Evolutionary conservation across 64 coral and sea anemone genomes (phyloP), one percentile per base, ranked within the genome.

Genomic region (Catalaphyllia jardinei): DNA sequence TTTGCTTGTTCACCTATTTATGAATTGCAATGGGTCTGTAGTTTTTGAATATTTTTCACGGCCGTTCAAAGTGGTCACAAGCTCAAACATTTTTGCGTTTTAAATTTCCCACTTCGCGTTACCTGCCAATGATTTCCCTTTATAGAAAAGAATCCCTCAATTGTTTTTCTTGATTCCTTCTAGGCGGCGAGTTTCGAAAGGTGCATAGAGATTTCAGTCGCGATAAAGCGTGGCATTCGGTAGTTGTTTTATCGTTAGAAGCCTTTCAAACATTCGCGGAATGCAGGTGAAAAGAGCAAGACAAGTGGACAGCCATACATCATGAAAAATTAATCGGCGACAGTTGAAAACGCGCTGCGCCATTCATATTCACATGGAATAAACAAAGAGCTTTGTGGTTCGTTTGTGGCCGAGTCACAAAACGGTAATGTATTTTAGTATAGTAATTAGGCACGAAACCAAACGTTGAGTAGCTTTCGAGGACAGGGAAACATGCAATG

Each of bases 401-500:
- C 33, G 27, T 69, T 71, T 51, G 17, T 20, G 17, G 20, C 33
- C 10, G 62, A 71, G 13, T 14, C 33, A 12, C 63, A 25, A n/a
- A 67, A 85, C 69, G 49, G 63, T 39, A 24, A 24, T 17, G 31
- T 2, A 52, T 50, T 71, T 10, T 14, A n/a, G 11, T 24, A 33
- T 16, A 71, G 63, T 52, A 25, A 42, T 52, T 64, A 11, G 38
- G 4, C 31, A 29, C 10, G 62, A 27, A 67, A n/a, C 28, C 20
- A 85, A 6, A 27, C 10, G 25, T 24, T 24, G 2, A 27, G 24
- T 69, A 27, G 65, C 31, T 15, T 39, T 17, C n/a, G 75, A 78
- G 28, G 39, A 24, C 35, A 71, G 29, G 39, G 39, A 85, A 85
- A 51, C 31, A 85, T 85, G 81, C 65, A 85, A 85, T 85, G 81